Evolutionary conservation across 1,140 invertebrate species (phyloP).

Genomic region (Drosophila melanogaster): Release_6_plus_ISO1_MT NT_037436.4:11399501-11400000

Average conservation of each 20-base stretch:
- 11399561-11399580: background rate
- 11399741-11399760: slow-evolving; percentile 43
- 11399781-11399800: slow-evolving; percentile 37
- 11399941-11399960: background rate
- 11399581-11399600: slow-evolving; percentile 2
- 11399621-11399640: slow-evolving; percentile 24
- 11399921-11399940: background rate
- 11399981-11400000: slow-evolving; percentile 23
- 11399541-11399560: background rate
- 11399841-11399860: background rate
- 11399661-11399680: slow-evolving; percentile 25
- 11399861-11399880: background rate
- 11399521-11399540: background rate
- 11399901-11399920: background rate
- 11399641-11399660: slow-evolving; percentile 33
- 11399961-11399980: background rate
- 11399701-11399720: slow-evolving; percentile 38
- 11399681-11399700: slow-evolving; percentile 40
- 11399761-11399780: slow-evolving; percentile 39
- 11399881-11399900: too few species aligned
- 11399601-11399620: background rate
- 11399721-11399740: slow-evolving; percentile 48
- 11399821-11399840: slow-evolving; percentile 1
- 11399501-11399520: background rate
- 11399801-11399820: slow-evolving; percentile 27